phyloP scores from a whole-genome alignment of 2,888 invertebrate species.

The Campoplex nolae region DNA sequence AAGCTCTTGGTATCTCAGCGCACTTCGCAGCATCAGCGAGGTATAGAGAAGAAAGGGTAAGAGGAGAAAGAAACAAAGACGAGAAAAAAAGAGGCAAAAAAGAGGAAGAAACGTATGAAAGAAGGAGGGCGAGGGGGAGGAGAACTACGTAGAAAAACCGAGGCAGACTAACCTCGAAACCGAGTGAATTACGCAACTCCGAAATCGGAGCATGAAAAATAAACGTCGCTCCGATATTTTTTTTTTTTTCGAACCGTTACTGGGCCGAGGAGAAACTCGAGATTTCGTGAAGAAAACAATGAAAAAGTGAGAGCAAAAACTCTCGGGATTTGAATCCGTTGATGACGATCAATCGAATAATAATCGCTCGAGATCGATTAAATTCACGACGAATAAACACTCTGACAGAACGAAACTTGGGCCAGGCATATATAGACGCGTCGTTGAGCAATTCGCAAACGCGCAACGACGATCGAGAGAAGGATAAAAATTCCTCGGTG shows the following conservation, averaged over 20 bases:
- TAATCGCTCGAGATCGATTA: background rate
- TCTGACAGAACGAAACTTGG: background rate
- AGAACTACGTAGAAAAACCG: background rate
- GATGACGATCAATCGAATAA: background rate
- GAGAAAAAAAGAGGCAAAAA: background rate
- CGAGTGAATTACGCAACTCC: constrained; percentile 6
- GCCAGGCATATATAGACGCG: background rate
- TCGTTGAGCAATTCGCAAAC: constrained; percentile 15
- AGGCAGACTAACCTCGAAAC: constrained; percentile 11
- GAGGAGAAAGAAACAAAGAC: background rate
- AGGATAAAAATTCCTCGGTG: constrained; percentile 32
- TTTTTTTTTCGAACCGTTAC: background rate
- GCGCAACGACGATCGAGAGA: background rate
- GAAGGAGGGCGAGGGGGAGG: background rate
- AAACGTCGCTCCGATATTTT: background rate
- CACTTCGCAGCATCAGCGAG: constrained; percentile 46
- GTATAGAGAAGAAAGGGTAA: background rate
- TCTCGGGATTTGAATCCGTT: background rate
- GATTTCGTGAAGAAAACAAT: background rate
- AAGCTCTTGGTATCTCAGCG: constrained; percentile 44
- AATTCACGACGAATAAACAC: background rate
- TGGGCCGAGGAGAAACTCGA: background rate
- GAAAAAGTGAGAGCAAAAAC: background rate
- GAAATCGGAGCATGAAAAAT: constrained; percentile 7
- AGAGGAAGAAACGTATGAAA: background rate